Evolutionary conservation across 2,888 invertebrate species (phyloP).

Genomic region (Autographa gamma): DNA sequence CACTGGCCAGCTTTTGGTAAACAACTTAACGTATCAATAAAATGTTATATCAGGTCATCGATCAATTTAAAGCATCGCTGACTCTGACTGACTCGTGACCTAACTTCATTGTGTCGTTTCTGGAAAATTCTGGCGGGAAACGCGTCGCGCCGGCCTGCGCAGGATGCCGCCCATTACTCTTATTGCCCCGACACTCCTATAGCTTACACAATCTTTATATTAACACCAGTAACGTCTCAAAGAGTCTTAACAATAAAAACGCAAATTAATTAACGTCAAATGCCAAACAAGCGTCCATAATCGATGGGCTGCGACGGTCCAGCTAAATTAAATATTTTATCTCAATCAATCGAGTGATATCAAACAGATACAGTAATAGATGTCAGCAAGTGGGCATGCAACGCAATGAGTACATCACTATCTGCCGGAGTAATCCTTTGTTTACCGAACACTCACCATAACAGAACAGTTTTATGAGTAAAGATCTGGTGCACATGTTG

Average conservation of each 20-base stretch:
- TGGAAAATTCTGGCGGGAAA: conserved; percentile 85
- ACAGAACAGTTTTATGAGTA: conserved; percentile 25
- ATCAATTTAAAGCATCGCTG: conserved; percentile 39
- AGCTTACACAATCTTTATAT: conserved; percentile 68
- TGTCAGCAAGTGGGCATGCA: conserved; percentile 22
- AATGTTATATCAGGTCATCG: conserved; percentile 38
- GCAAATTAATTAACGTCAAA: conserved; percentile 23
- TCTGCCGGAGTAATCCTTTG: conserved; percentile 37
- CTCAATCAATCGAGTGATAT: conserved; percentile 48
- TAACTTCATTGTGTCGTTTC: conserved; percentile 67
- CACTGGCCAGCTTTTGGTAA: conserved; percentile 17
- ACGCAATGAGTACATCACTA: conserved; percentile 11
- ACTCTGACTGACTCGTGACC: conserved; percentile 46
- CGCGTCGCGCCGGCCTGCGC: conserved; percentile 67
- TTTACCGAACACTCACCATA: conserved; percentile 42
- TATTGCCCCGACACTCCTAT: conserved; percentile 70
- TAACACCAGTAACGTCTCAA: conserved; percentile 58
- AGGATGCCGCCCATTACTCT: conserved; percentile 82
- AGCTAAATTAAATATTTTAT: conserved; percentile 41
- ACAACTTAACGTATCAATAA: conserved; percentile 25
- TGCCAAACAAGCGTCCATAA: conserved; percentile 15
- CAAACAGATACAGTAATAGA: conserved; percentile 28
- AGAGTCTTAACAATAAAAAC: conserved; percentile 17
- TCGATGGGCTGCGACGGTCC: conserved; percentile 28
- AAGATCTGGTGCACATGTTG: conserved; percentile 24